Evolutionary conservation across 1,140 invertebrate genomes (phyloP).

Genomic region (Drosophila dunni): DNA sequence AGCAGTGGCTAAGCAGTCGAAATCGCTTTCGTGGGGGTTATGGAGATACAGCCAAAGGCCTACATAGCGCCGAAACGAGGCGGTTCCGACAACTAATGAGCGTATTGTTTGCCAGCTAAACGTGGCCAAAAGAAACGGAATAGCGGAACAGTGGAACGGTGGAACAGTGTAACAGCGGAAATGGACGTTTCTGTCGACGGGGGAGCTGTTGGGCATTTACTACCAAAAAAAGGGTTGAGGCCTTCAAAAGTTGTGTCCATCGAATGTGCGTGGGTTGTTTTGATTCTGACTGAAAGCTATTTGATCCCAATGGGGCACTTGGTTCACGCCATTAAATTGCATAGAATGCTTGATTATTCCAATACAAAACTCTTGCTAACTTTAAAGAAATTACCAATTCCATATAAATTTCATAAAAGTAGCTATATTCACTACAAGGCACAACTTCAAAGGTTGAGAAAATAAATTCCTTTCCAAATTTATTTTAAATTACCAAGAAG

Average conservation of each 20-base stretch:
- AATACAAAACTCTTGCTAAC: no score
- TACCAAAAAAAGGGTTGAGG: conserved; percentile 52
- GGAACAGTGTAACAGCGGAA: conserved; percentile 27
- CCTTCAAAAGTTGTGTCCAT: conserved; percentile 41
- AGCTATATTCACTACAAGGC: no score
- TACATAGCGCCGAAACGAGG: conserved; percentile 26
- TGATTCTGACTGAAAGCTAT: conserved; percentile 17
- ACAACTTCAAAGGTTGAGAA: no score
- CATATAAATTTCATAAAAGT: no score
- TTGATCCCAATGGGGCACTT: no score
- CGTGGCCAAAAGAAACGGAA: neutral
- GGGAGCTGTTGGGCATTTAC: conserved; percentile 27
- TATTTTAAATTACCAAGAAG: no score
- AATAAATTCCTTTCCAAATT: no score
- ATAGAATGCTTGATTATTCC: no score
- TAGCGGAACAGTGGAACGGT: conserved; percentile 25
- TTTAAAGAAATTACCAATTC: no score
- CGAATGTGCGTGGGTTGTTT: conserved; percentile 34
- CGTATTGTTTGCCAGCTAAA: conserved; percentile 68
- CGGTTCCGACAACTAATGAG: conserved; percentile 65
- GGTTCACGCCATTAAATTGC: no score
- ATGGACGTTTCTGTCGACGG: conserved; percentile 41
- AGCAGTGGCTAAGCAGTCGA: conserved; percentile 27
- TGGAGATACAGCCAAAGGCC: neutral
- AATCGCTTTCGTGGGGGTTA: conserved; percentile 18